Evolutionary conservation across 1,140 invertebrate genomes (phyloP), one percentile per base, ranked within the genome.

Genomic region (Potamilus streckersoni): DNA sequence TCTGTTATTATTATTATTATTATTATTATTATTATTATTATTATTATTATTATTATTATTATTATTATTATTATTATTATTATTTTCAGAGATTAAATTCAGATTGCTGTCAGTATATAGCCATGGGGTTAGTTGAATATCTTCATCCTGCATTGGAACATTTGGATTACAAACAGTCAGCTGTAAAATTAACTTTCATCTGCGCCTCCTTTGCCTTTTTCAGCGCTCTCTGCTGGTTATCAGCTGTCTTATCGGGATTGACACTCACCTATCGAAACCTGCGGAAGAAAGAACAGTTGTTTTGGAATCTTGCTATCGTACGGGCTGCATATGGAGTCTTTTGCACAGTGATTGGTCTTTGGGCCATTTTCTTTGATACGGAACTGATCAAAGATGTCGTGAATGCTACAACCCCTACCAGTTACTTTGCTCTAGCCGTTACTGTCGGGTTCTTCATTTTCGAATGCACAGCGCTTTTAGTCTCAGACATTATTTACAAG

Each of bases 401-500:
- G 1, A 79, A 79, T 61, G 78, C 70, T 16, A 81, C 59, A 49
- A 84, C 76, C 15, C 73, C 71, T 23, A 81, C 81, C 8, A 82
- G 79, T 59, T 73, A 76, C 58, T 79, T 86, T 64, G 73, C 83
- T 3, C 64, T 87, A 56, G 71, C 73, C 31, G 23, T 79, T 31
- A 82, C 78, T 0, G 70, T 83, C 20, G 86, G 85, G 27, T 87
- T 87, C 79, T 87, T 87, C 76, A 57, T 83, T 15, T 85, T 86
- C 64, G 86, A 87, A 73, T 82, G 82, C 58, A 59, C 75, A 20
- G 81, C 81, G 55, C 60, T 86, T 23, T 27, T 78, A n/a, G 38
- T 82, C 16, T 83, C 83, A 12, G 86, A 87, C 68, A 61, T 85
- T 1, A 59, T 76, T n/a, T 87, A 80, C 76, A 82, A 75, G 55